Percentiles rank a stretch among this genome's conserved stretches.
phyloP scores from a whole-genome alignment of 2,888 invertebrate genomes.

The Venusia cambrica region DNA sequence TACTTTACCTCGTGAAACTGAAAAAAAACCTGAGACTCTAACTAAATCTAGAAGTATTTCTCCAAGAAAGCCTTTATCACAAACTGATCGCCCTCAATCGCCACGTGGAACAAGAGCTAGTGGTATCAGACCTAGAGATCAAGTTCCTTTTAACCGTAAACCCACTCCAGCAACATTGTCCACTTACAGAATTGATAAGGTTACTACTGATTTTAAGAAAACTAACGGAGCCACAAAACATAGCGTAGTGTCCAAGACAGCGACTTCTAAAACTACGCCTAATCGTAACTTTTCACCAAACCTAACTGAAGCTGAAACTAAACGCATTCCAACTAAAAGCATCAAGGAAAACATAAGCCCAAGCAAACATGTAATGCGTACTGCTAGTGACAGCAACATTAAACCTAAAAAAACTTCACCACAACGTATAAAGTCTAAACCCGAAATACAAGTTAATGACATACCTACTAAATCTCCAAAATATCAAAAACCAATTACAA shows the following conservation, averaged over 20 bases:
- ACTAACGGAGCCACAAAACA: slow-evolving; percentile 48
- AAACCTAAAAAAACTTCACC: slow-evolving; percentile 70
- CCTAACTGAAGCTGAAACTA: slow-evolving; percentile 51
- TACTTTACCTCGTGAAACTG: slow-evolving; percentile 35
- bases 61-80: slow-evolving; percentile 55
- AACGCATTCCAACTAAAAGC: slow-evolving; percentile 54
- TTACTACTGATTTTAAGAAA: slow-evolving; percentile 51
- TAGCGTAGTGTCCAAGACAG: slow-evolving; percentile 45
- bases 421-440: slow-evolving; percentile 69
- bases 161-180: slow-evolving; percentile 47
- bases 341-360: slow-evolving; percentile 53
- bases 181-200: slow-evolving; percentile 53
- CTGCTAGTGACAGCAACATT: slow-evolving; percentile 80
- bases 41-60: slow-evolving; percentile 60
- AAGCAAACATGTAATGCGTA: slow-evolving; percentile 73
- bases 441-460: slow-evolving; percentile 71
- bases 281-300: slow-evolving; percentile 44
- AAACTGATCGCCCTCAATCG: slow-evolving; percentile 57
- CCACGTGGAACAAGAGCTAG: slow-evolving; percentile 57
- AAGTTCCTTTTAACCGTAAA: slow-evolving; percentile 47
- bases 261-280: slow-evolving; percentile 39
- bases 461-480: slow-evolving; percentile 50
- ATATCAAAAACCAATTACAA: slow-evolving; percentile 46
- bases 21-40: slow-evolving; percentile 43
- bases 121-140: slow-evolving; percentile 55